Conservation (phyloP, 2,888 invertebrate genomes). For the Temnothorax ravouxi region DNA sequence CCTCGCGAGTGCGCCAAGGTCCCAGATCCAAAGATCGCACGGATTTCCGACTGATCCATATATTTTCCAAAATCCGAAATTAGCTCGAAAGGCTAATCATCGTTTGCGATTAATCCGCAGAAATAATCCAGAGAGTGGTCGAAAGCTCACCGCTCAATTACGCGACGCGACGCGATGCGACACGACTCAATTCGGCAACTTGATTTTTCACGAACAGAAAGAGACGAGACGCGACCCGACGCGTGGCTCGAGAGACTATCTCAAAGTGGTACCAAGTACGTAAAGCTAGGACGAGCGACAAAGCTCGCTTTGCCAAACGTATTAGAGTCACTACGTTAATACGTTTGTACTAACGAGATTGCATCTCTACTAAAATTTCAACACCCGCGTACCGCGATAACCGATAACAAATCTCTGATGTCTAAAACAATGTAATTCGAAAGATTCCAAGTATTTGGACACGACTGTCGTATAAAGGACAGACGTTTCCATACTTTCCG, state of each 20-base stretch:
- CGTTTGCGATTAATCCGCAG: not conserved
- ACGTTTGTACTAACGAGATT: slow-evolving; percentile 67
- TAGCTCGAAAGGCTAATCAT: slow-evolving; percentile 1
- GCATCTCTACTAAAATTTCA: slow-evolving; percentile 47
- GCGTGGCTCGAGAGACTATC: slow-evolving; percentile 41
- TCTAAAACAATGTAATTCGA: not conserved
- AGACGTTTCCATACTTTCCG: no score
- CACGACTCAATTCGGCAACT: not conserved
- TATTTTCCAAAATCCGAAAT: slow-evolving; percentile 52
- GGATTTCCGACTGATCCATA: slow-evolving; percentile 68
- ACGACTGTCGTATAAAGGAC: no score
- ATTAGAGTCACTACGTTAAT: slow-evolving; percentile 76
- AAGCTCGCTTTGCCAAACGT: slow-evolving; percentile 60
- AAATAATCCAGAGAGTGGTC: not conserved
- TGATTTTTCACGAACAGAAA: not conserved
- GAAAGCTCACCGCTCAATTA: not conserved
- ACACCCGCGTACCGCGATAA: no score
- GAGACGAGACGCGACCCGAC: not conserved
- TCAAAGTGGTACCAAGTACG: slow-evolving; percentile 70
- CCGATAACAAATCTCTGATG: no score
- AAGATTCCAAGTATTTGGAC: not conserved
- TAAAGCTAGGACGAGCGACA: slow-evolving; percentile 36
- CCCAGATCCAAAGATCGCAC: slow-evolving; percentile 52
- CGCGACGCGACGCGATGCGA: not conserved
- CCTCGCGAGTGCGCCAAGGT: slow-evolving; percentile 64